phyloP scores from a whole-genome alignment of 2,888 invertebrate genomes.

The Drosophila algonquin region DNA sequence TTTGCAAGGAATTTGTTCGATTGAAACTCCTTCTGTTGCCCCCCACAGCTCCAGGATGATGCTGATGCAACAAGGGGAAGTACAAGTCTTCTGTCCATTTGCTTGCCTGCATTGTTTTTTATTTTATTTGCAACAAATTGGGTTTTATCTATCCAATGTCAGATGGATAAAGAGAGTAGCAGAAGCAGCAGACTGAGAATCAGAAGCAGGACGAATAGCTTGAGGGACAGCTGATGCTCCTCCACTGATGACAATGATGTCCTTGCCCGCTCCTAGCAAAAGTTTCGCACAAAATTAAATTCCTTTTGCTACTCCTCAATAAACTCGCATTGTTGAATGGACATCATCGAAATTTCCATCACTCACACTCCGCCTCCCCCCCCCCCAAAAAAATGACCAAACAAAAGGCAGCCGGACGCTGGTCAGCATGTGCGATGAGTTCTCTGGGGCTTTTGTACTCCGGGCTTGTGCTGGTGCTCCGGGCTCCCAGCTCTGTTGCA shows the following conservation, averaged over 20 bases:
- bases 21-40: slow-evolving; percentile 38
- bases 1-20: slow-evolving; percentile 70
- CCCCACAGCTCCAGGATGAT: slow-evolving; percentile 1
- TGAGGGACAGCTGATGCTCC: slow-evolving; percentile 50
- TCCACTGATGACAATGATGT: slow-evolving; percentile 45
- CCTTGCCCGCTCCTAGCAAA: slow-evolving; percentile 32
- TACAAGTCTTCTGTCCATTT: slow-evolving; percentile 20
- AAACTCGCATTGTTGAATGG: slow-evolving; percentile 54
- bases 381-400: slow-evolving; percentile 29
- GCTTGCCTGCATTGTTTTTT: slow-evolving; percentile 47
- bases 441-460: background rate
- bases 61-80: slow-evolving; percentile 19
- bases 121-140: slow-evolving; percentile 71
- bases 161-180: slow-evolving; percentile 11
- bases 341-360: slow-evolving; percentile 51
- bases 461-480: slow-evolving; percentile 6
- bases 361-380: slow-evolving; percentile 11
- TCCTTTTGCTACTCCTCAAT: slow-evolving; percentile 50
- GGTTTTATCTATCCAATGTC: slow-evolving; percentile 54
- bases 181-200: background rate
- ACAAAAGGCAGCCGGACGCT: slow-evolving; percentile 17
- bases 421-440: slow-evolving; percentile 20
- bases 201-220: background rate
- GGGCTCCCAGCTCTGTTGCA: slow-evolving; percentile 38
- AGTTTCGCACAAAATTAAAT: slow-evolving; percentile 74